Base-by-base conservation (phyloP, 1,140 invertebrate genomes). In the Lasaia peninsularis region DNA sequence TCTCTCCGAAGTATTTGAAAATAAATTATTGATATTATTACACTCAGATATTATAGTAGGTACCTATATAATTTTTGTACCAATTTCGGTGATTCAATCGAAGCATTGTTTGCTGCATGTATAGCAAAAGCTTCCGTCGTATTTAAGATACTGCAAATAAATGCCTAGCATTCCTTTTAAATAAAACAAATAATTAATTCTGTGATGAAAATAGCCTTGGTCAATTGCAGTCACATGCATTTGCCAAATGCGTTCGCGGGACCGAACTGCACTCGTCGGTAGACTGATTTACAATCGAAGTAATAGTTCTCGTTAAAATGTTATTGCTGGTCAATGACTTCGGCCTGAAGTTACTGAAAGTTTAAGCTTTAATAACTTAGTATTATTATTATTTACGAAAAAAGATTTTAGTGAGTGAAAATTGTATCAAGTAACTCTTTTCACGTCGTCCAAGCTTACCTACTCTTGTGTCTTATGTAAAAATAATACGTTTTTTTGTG, bases 171-270 rank as follows among this genome's bases (percentile, higher is more conserved):
- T 18, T 40, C 14, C 14, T 20, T 44, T 44, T 18, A 44, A 44
- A 44, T 44, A 44, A 44, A 44, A 44, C 37, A 18, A 44, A 44
- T 44, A 44, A 44, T 44, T 44, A 18, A 44, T 44, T 44, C 16
- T 11, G 37, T 44, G 37, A 44, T 44, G 37, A 44, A 44, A 44
- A 44, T 44, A 44, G 37, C 37, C 37, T 44, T 44, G 37, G 14
- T 18, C 18, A 3, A 4, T 11, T 20, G 37, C 37, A 44, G 37
- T 44, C 37, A 40, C 16, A 44, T 44, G 40, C 40, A 21, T 16
- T 48, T 48, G 40, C 40, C 40, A 48, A 48, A 48, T 48, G 40
- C 40, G 18, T 48, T 48, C 18, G 18, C 10, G 14, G n/a, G 40
- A 48, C 20, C 40, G 18, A 21, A 48, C 40, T 48, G 18, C 18